Evolutionary conservation across 2,113 vertebrate species (phyloP).

Genomic region (Tachuris rubrigastra): DNA sequence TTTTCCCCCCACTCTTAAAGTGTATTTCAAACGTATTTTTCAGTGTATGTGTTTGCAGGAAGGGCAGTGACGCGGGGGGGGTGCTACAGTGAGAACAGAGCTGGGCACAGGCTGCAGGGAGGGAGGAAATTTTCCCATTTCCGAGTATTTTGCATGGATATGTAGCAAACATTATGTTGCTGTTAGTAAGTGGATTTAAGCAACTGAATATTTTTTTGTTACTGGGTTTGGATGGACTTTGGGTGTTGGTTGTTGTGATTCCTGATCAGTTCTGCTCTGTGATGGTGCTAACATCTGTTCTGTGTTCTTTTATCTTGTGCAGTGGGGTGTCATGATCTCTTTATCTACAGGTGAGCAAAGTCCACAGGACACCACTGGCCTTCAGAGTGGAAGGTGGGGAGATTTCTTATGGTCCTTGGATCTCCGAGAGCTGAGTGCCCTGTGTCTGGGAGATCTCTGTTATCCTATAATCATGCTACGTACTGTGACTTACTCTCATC

Average conservation of each 20-base stretch:
- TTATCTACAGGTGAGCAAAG: background rate
- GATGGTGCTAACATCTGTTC: background rate
- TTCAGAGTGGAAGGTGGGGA: background rate
- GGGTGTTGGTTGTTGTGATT: background rate
- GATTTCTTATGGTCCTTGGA: background rate
- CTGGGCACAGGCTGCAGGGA: background rate
- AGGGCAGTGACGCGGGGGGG: background rate
- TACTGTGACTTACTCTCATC: constrained; percentile 78
- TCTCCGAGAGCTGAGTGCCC: accelerated
- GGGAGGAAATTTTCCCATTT: background rate
- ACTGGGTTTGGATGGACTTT: background rate
- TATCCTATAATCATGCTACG: background rate
- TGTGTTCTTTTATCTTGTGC: background rate
- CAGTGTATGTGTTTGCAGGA: background rate
- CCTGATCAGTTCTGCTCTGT: background rate
- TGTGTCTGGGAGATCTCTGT: background rate
- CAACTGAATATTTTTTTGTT: background rate
- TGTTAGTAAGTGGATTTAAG: background rate
- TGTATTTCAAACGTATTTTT: accelerated
- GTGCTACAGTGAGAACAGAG: background rate
- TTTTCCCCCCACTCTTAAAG: background rate
- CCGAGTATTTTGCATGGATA: background rate
- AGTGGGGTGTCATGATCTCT: background rate
- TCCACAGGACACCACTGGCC: background rate
- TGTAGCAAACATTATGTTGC: background rate